Base-by-base conservation (phyloP, 1,140 invertebrate genomes). In the Drosophila repleta region DNA sequence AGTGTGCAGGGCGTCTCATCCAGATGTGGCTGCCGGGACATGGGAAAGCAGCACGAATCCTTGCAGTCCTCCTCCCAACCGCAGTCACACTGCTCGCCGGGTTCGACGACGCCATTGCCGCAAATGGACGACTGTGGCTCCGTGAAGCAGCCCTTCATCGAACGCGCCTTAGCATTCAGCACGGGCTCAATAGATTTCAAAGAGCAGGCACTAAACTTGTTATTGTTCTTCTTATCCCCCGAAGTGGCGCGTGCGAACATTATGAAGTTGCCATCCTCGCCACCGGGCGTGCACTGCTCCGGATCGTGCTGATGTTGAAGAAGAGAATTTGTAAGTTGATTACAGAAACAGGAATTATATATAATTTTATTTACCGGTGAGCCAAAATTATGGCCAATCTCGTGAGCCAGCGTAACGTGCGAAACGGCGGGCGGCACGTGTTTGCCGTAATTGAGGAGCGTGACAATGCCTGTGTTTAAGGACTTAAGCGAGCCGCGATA, bases 321-420 rank as follows among this genome's bases (percentile, higher is more conserved):
- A 46, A 74, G 67, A 7, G 0, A 62, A 18, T 15, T 1, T 74
- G 8, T 68, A 60, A 45, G 15, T 43, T 41, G 10, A 35, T 37
- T 51, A 11, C n/a, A 35, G 8, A 21, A 10, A 65, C 2, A 20
- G 20, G 18, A 1, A 2, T 11, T 11, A 35, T 35, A 35, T 35
- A 29, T 13, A 29, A 1, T 1, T 52, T n/a, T 11, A 39, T 74
- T 94, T 93, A 98, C 97, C 81, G 97, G 97, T 18, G 98, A 99
- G 64, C 99, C 99, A 92, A 99, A 99, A 93, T 99, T 99, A 92
- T 99, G 99, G 37, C 99, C 98, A 87, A 99, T 99, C 94, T 99
- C 99, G 92, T 99, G 99, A 15, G 99, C 99, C 65, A 99, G 94
- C 8, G 99, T 99, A 49, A 99, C 97, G 92, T 99, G 98, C 8